Conservation (phyloP, 2,113 vertebrate species). For the Sialia sialis region DNA sequence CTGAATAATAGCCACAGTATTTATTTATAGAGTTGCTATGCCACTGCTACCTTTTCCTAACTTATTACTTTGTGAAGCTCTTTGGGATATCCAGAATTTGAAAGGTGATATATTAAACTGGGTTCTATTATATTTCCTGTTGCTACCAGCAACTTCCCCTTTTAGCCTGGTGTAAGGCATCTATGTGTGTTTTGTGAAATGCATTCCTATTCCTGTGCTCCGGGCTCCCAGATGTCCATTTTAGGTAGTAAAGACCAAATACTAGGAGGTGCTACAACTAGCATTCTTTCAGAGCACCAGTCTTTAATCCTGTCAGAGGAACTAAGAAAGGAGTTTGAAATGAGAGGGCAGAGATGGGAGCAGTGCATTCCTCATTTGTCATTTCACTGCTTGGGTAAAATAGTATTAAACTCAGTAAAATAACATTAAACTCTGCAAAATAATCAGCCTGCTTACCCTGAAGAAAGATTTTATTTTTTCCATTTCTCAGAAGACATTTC, state of each 20-base stretch:
- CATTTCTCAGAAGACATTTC: not conserved
- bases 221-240: not conserved
- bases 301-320: not conserved
- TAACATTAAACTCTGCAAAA: not conserved
- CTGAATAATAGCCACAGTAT: not conserved
- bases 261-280: not conserved
- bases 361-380: not conserved
- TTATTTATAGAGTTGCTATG: constrained; percentile 36
- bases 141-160: constrained; percentile 27
- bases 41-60: constrained; percentile 4
- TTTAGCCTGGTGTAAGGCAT: not conserved
- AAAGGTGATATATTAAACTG: constrained; percentile 37
- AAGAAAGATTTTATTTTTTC: constrained; percentile 3
- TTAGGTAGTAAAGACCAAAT: not conserved
- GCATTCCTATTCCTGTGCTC: not conserved
- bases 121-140: constrained; percentile 35
- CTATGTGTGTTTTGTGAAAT: not conserved
- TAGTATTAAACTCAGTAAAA: constrained; percentile 4
- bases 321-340: not conserved
- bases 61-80: constrained; percentile 41
- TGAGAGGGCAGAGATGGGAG: not conserved
- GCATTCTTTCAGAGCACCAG: not conserved
- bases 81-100: constrained; percentile 33
- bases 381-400: not conserved
- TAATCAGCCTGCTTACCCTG: not conserved